phyloP scores from a whole-genome alignment of 2,113 vertebrate genomes.

The Glaucidium brasilianum region DNA sequence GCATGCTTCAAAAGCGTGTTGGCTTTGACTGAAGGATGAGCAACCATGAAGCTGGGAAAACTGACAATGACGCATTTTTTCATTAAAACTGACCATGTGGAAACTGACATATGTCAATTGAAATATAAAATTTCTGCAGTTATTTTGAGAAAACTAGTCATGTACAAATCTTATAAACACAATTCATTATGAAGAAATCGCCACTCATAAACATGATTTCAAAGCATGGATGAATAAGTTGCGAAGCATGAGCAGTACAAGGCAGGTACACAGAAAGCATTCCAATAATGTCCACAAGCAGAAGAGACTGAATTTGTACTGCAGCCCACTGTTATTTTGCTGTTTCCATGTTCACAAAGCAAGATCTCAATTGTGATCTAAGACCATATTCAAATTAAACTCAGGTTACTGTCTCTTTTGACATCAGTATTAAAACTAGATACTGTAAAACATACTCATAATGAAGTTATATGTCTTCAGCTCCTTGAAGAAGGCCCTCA shows the following conservation, averaged over 20 bases:
- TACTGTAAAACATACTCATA: not conserved
- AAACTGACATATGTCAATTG: not conserved
- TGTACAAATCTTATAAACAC: not conserved
- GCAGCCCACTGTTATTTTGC: not conserved
- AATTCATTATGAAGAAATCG: constrained; percentile 3
- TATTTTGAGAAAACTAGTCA: constrained; percentile 17
- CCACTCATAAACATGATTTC: not conserved
- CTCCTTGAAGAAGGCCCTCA: not conserved
- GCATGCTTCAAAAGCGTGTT: not conserved
- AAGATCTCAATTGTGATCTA: not conserved
- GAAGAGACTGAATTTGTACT: not conserved
- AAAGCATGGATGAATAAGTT: not conserved
- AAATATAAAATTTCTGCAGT: not conserved
- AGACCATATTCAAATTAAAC: not conserved
- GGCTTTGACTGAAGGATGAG: not conserved
- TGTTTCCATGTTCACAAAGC: not conserved
- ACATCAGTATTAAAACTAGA: not conserved
- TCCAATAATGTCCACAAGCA: not conserved
- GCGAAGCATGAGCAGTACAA: not conserved
- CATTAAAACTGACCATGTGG: constrained; percentile 22
- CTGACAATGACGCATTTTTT: not conserved
- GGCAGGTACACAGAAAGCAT: not conserved
- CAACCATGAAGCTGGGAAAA: not conserved
- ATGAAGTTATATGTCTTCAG: not conserved
- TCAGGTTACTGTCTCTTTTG: not conserved